Evolutionary conservation across 2,888 invertebrate species (phyloP).

Genomic region (Ptychoptera albimana): DNA sequence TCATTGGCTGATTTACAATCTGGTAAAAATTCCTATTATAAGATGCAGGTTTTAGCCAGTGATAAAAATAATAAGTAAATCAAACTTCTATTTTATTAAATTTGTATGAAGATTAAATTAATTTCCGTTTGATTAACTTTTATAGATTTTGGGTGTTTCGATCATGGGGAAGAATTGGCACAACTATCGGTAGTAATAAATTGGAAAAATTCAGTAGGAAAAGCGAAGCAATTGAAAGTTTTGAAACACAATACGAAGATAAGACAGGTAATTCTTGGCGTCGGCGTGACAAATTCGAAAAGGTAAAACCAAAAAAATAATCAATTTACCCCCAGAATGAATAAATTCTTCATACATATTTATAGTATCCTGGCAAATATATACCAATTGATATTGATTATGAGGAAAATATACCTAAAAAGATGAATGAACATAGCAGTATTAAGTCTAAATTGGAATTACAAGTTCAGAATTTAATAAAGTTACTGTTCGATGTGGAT

Average conservation of each 20-base stretch:
- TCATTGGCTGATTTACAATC: constrained; percentile 71
- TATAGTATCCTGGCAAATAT: constrained; percentile 50
- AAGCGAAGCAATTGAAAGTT: constrained; percentile 42
- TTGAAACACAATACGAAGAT: constrained; percentile 50
- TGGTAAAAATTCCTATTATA: constrained; percentile 89
- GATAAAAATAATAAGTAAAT: constrained; percentile 45
- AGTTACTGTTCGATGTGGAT: constrained; percentile 78
- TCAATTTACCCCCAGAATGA: not conserved
- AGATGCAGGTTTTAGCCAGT: constrained; percentile 72
- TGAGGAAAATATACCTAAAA: constrained; percentile 37
- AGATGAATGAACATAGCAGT: constrained; percentile 22
- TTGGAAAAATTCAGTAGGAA: constrained; percentile 34
- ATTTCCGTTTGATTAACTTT: not conserved
- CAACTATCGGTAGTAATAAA: constrained; percentile 68
- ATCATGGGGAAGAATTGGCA: constrained; percentile 95
- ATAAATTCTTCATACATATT: not conserved
- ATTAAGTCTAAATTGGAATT: constrained; percentile 48
- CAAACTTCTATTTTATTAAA: constrained; percentile 4
- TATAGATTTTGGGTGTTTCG: constrained; percentile 65
- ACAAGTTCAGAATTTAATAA: constrained; percentile 69
- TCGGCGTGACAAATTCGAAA: constrained; percentile 45
- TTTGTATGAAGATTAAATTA: too few species aligned
- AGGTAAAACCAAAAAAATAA: constrained; percentile 29
- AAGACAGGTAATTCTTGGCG: constrained; percentile 75
- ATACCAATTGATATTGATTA: constrained; percentile 86